phyloP scores from a whole-genome alignment of 2,888 invertebrate genomes.

The Clepsis dumicolana region DNA sequence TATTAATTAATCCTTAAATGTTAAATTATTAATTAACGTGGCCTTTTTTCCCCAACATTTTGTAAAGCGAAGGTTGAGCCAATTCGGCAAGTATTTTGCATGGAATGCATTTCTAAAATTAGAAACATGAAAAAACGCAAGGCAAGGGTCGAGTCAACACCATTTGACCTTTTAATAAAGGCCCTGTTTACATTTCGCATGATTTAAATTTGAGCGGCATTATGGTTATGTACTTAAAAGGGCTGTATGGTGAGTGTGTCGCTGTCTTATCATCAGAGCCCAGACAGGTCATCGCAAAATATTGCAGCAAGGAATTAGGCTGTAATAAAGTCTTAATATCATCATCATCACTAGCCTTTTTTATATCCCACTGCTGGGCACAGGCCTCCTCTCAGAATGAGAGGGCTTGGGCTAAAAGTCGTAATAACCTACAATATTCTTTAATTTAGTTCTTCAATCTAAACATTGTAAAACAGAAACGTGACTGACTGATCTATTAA shows the following conservation, averaged over 20 bases:
- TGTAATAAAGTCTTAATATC: no score
- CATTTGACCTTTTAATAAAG: not conserved
- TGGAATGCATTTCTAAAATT: constrained; percentile 22
- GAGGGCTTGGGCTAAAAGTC: no score
- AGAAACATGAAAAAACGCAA: constrained; percentile 10
- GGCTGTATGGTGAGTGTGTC: not conserved
- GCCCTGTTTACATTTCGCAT: constrained; percentile 5
- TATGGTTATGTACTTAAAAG: not conserved
- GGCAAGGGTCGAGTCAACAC: constrained; percentile 9
- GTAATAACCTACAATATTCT: no score
- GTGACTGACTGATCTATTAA: no score
- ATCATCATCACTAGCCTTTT: no score
- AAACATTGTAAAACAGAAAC: no score
- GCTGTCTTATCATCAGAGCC: not conserved
- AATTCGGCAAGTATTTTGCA: constrained; percentile 12
- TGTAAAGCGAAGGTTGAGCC: not conserved
- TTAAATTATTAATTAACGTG: not conserved
- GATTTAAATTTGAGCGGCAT: not conserved
- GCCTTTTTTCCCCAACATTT: not conserved
- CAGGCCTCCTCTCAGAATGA: no score
- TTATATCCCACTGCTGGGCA: no score
- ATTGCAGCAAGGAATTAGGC: no score
- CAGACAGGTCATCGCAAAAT: no score
- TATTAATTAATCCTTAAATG: no score
- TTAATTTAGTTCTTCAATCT: no score